Evolutionary conservation across 2,113 vertebrate genomes (phyloP).

Genomic region (Phalacrocorax aristotelis): DNA sequence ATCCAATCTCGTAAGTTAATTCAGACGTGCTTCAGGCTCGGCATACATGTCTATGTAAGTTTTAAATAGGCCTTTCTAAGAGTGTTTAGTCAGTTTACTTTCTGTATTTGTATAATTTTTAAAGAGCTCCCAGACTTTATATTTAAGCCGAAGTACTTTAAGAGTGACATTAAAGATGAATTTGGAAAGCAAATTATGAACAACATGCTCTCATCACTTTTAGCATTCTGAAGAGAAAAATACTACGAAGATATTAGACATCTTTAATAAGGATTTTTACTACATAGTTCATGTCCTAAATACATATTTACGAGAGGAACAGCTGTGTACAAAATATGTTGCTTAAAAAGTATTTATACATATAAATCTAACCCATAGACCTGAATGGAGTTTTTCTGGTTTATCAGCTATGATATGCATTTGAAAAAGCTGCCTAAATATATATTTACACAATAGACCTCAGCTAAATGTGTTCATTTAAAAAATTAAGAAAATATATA

Average conservation of each 20-base stretch:
- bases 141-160: slow-evolving; percentile 35
- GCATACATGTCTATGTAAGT: background rate
- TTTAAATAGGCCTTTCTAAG: background rate
- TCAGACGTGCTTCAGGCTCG: background rate
- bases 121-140: slow-evolving; percentile 3
- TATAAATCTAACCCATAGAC: slow-evolving; percentile 71
- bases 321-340: slow-evolving; percentile 70
- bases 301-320: slow-evolving; percentile 71
- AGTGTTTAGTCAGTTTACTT: background rate
- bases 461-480: slow-evolving; percentile 72
- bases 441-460: slow-evolving; percentile 75
- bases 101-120: background rate
- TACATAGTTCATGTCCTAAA: slow-evolving; percentile 68
- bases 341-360: slow-evolving; percentile 75
- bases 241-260: slow-evolving; percentile 64
- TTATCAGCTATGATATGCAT: slow-evolving; percentile 72
- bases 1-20: background rate
- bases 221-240: slow-evolving; percentile 63
- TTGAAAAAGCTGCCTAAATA: slow-evolving; percentile 74
- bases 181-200: slow-evolving; percentile 56
- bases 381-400: slow-evolving; percentile 69
- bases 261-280: slow-evolving; percentile 71
- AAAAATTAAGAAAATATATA: slow-evolving; percentile 71
- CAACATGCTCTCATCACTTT: slow-evolving; percentile 39
- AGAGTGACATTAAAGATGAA: background rate